Percentiles rank a stretch among this genome's conserved stretches.
Conservation (phyloP, 1,140 invertebrate species). For the Pseudachorutes palmiensis region DNA sequence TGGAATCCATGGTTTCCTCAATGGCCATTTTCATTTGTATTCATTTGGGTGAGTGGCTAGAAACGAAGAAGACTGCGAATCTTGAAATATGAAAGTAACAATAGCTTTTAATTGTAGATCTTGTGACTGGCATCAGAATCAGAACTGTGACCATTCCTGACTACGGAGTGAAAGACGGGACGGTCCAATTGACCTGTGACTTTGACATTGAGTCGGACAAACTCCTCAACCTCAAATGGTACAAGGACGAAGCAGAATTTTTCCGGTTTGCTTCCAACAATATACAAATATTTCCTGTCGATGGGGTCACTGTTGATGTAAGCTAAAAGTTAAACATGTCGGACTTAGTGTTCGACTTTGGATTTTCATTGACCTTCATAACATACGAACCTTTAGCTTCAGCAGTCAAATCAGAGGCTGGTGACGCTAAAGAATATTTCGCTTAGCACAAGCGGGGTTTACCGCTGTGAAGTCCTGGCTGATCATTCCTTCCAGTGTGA, state of each 20-base stretch:
- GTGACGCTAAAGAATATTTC: constrained; percentile 56
- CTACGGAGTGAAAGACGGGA: constrained; percentile 14
- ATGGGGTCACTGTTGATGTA: constrained; percentile 9
- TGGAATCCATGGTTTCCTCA: not conserved
- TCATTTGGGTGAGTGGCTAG: not conserved
- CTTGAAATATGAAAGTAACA: no score
- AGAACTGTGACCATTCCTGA: constrained; percentile 14
- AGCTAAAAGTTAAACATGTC: not conserved
- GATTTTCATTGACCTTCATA: not conserved
- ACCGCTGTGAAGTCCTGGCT: constrained; percentile 66
- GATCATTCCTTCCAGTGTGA: constrained; percentile 45
- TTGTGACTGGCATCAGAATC: constrained; percentile 21
- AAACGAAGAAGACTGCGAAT: no score
- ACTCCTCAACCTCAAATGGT: constrained; percentile 28
- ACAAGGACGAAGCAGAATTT: constrained; percentile 14
- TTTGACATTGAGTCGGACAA: constrained; percentile 20
- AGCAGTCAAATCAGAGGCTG: constrained; percentile 29
- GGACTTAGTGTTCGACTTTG: not conserved
- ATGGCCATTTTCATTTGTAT: not conserved
- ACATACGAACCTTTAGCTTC: not conserved
- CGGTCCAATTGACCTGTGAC: constrained; percentile 10
- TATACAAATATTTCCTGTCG: not conserved
- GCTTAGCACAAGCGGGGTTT: constrained; percentile 57
- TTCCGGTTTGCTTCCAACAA: not conserved
- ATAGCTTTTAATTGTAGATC: no score